phyloP scores from a whole-genome alignment of 2,888 invertebrate species.

The Cotesia congregata region DNA sequence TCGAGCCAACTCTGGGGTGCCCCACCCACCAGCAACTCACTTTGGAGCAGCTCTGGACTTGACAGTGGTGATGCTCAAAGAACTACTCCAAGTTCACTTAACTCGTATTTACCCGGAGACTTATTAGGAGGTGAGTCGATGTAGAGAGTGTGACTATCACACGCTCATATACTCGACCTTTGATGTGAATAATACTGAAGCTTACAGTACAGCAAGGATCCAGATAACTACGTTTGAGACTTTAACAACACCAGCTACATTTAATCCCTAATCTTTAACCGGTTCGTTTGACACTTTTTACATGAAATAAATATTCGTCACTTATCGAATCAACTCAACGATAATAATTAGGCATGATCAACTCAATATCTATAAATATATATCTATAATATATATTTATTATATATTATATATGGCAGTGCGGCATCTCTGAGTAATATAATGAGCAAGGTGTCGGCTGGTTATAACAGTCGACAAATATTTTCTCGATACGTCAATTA shows the following conservation, averaged over 20 bases:
- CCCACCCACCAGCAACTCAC: constrained; percentile 70
- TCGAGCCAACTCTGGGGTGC: constrained; percentile 77
- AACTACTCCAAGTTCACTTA: constrained; percentile 87
- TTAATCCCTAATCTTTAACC: constrained; percentile 27
- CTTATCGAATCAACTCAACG: constrained; percentile 49
- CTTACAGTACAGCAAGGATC: constrained; percentile 9
- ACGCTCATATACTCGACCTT: constrained; percentile 41
- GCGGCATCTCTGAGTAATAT: constrained; percentile 45
- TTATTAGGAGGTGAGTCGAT: constrained; percentile 90
- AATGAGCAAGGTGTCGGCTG: constrained; percentile 25
- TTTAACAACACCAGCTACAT: constrained; percentile 35
- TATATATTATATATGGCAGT: constrained; percentile 30
- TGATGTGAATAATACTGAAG: constrained; percentile 34
- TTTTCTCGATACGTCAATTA: constrained; percentile 67
- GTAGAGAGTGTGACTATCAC: constrained; percentile 71
- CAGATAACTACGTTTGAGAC: constrained; percentile 14
- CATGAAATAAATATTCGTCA: constrained; percentile 29
- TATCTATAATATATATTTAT: not conserved
- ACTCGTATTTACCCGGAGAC: constrained; percentile 90
- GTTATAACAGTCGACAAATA: constrained; percentile 42
- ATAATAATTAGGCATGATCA: constrained; percentile 37
- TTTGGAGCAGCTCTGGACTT: constrained; percentile 72
- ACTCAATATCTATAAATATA: not conserved
- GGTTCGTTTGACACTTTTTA: constrained; percentile 31
- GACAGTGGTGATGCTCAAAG: constrained; percentile 82